Evolutionary conservation across 2,888 invertebrate species (phyloP), one percentile per base, ranked within the genome.

Genomic region (Ptychoptera albimana): DNA sequence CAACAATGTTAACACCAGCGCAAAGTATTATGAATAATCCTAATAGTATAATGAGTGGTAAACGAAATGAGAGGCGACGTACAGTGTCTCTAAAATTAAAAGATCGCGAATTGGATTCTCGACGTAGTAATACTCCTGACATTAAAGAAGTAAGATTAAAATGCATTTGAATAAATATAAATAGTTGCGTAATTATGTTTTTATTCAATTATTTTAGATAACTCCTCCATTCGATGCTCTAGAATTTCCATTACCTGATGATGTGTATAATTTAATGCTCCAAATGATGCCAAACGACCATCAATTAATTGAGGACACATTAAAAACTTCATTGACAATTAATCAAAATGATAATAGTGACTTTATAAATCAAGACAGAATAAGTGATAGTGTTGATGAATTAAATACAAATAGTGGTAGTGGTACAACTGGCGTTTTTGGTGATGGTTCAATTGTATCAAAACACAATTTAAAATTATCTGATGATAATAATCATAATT

Each of bases 191-290:
- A 16, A 38, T 12, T 32, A 15, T 43, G 6, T 23, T 15, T 5
- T 42, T 39, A 13, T 46, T 53, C 12, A 59, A 57, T 50, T n/a
- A n/a, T 57, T 67, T 30, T 68, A 77, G 74, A 61, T 66, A 54
- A 74, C 82, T 57, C 69, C 75, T 50, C 85, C 88, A 10, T 86
- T 78, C 62, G 82, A 86, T 47, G 75, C 78, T 35, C 71, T 86
- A 42, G 63, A 64, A 50, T 88, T 87, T 65, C 88, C 88, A 6
- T 67, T 88, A 42, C 60, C 69, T 7, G 84, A 85, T 40, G 76
- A 77, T 37, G 66, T 70, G 15, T 83, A 80, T 60, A 72, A 74
- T 43, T 72, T 69, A 54, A 79, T 87, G 80, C 54, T 82, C 48
- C 68, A 74, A 47, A 69, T 63, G 48, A 82, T 82, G 82, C 82